phyloP scores from a whole-genome alignment of 2,888 invertebrate genomes.

The Ommatoiulus sabulosus region DNA sequence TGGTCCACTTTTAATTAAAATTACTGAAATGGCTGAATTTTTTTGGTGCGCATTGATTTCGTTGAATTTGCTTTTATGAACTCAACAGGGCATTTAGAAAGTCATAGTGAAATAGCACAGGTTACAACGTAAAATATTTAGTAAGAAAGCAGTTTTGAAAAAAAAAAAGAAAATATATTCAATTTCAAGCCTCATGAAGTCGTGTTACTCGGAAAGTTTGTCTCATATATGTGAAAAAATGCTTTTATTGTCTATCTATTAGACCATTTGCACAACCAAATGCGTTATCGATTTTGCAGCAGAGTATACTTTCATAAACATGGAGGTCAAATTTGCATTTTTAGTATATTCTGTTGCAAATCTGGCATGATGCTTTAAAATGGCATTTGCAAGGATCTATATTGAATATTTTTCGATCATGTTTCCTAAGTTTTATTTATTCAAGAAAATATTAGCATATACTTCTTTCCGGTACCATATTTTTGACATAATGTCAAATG shows the following conservation, averaged over 20 bases:
- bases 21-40: background rate
- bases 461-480: too few species aligned
- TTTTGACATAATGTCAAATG: too few species aligned
- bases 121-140: too few species aligned
- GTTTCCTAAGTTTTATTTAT: too few species aligned
- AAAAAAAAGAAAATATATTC: background rate
- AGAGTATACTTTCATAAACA: background rate
- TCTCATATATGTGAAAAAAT: background rate
- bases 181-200: background rate
- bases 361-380: too few species aligned
- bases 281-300: background rate
- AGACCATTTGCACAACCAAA: background rate
- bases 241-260: background rate
- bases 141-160: background rate
- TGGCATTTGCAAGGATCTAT: too few species aligned
- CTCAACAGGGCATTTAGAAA: background rate
- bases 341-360: too few species aligned
- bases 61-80: constrained; percentile 2
- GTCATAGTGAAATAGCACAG: background rate
- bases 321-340: background rate
- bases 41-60: constrained; percentile 42
- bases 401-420: too few species aligned
- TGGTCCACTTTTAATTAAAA: constrained; percentile 12
- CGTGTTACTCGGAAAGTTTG: background rate
- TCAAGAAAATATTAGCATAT: too few species aligned